These are phyloP conservation scores for Ornithorhynchus anatinus DNA, from an alignment of 2,113 vertebrate genomes.

Conservation along the genomic window DNA sequence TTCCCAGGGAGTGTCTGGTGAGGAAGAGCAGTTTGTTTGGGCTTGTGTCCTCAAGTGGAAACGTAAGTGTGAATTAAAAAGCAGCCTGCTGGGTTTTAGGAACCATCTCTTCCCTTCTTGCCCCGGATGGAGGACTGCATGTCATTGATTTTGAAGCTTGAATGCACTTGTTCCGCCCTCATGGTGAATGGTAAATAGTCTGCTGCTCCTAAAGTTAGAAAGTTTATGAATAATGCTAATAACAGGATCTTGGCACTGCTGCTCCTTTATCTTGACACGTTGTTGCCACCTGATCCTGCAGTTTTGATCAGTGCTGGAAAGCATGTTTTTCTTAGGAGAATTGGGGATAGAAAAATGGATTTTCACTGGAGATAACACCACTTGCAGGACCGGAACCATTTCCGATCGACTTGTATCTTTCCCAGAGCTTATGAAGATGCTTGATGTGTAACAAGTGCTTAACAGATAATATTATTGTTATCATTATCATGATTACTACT, in stretches of 20 bases:
- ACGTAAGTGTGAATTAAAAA: conserved; percentile 70
- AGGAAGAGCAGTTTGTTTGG: conserved; percentile 60
- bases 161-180: conserved; percentile 54
- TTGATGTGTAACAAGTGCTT: too few relatives aligned
- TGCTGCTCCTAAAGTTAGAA: conserved; percentile 41
- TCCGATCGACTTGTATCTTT: too few relatives aligned
- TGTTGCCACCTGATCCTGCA: conserved; percentile 54
- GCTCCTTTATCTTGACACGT: conserved; percentile 18
- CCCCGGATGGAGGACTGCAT: conserved; percentile 52
- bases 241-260: conserved; percentile 40
- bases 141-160: conserved; percentile 67
- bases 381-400: too few relatives aligned
- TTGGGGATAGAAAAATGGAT: too few relatives aligned
- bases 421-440: too few relatives aligned
- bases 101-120: conserved; percentile 40
- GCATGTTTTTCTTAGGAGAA: too few relatives aligned
- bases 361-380: conserved; percentile 5
- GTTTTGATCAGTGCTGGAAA: conserved; percentile 16
- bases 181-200: conserved; percentile 37
- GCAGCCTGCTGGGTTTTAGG: conserved; percentile 61
- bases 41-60: conserved; percentile 68
- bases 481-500: too few relatives aligned
- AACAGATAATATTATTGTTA: too few relatives aligned
- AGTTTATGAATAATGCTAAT: conserved; percentile 66
- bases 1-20: conserved; percentile 50